phyloP scores from a whole-genome alignment of 53 echinoderm and acorn worm genomes.

The Paelopatides confundens region DNA sequence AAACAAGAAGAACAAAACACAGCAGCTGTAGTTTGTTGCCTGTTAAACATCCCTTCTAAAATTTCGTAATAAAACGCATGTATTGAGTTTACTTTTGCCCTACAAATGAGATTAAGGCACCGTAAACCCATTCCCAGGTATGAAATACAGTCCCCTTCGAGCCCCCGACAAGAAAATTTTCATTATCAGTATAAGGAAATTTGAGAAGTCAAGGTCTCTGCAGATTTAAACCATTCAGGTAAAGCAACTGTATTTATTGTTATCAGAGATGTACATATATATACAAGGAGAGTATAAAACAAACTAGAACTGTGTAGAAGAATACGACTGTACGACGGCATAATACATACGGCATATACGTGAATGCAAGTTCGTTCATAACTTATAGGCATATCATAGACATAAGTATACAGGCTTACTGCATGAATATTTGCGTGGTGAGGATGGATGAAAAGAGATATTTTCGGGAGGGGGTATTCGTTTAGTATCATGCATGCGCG shows the following conservation, averaged over 20 bases:
- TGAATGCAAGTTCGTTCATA: too few species aligned
- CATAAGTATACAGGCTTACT: too few species aligned
- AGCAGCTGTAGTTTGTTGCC: not conserved
- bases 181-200: slow-evolving; percentile 5
- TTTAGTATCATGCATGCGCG: not conserved
- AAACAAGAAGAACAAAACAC: too few species aligned
- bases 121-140: not conserved
- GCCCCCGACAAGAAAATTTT: not conserved
- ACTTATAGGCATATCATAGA: too few species aligned
- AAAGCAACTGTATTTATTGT: too few species aligned
- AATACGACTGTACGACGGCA: too few species aligned
- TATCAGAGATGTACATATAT: too few species aligned
- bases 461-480: not conserved
- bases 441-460: not conserved
- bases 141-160: not conserved
- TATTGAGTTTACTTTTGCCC: not conserved
- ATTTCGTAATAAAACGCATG: not conserved
- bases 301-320: too few species aligned
- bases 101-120: not conserved
- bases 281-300: too few species aligned
- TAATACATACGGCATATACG: too few species aligned
- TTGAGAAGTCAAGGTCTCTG: not conserved
- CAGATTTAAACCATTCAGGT: not conserved
- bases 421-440: too few species aligned
- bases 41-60: not conserved